Conservation (phyloP, 2,797 vertebrate species). For the Myotis planiceps region DNA sequence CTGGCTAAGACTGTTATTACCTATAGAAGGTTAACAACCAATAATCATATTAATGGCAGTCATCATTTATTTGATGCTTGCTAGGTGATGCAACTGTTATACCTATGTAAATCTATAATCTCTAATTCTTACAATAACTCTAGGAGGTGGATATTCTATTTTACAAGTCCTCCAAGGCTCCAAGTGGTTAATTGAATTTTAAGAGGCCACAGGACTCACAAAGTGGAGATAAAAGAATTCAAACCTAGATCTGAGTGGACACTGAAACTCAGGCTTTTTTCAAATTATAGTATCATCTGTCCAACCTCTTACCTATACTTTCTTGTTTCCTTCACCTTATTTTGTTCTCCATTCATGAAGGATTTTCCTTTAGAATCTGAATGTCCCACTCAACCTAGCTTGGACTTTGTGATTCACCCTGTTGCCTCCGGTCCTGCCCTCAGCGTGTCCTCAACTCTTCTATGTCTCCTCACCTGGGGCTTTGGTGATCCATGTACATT, state of each 20-base stretch:
- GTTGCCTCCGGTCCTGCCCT: not conserved
- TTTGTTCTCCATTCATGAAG: not conserved
- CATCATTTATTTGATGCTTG: constrained; percentile 12
- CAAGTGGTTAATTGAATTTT: not conserved
- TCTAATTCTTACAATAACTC: not conserved
- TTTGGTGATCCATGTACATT: not conserved
- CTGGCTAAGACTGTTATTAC: not conserved
- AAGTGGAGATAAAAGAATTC: not conserved
- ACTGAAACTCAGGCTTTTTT: not conserved
- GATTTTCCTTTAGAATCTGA: not conserved
- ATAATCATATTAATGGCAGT: not conserved
- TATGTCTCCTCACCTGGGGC: not conserved
- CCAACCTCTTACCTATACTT: not conserved
- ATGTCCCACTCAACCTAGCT: not conserved
- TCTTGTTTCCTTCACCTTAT: not conserved
- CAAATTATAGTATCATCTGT: not conserved
- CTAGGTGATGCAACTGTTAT: not conserved
- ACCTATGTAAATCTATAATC: not conserved
- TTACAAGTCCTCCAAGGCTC: not conserved
- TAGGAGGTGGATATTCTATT: not conserved
- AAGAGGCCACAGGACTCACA: not conserved
- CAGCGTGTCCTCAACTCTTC: not conserved
- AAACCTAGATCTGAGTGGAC: not conserved
- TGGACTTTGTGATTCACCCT: not conserved
- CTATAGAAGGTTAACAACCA: not conserved